phyloP scores from a whole-genome alignment of 2,888 invertebrate genomes.

The Drosophila mayaguana region DNA sequence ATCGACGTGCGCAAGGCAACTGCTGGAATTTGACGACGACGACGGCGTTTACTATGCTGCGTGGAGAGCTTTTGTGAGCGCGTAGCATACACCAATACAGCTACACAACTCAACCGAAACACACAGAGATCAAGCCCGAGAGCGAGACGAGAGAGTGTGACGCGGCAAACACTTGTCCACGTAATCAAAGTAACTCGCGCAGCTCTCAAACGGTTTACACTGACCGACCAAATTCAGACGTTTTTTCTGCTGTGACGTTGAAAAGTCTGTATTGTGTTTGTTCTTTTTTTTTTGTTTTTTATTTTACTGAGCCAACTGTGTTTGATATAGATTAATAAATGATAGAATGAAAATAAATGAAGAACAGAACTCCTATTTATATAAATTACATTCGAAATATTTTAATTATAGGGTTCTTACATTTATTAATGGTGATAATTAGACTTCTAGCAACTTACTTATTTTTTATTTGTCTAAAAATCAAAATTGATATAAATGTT shows the following conservation, averaged over 20 bases:
- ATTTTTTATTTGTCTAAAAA: not conserved
- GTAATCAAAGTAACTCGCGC: slow-evolving; percentile 64
- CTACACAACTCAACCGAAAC: slow-evolving; percentile 1
- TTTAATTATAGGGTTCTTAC: too few relatives aligned
- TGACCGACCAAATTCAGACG: not conserved
- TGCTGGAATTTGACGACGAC: slow-evolving; percentile 46
- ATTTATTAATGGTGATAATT: too few relatives aligned
- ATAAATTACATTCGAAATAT: too few relatives aligned
- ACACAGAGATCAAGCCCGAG: slow-evolving; percentile 1
- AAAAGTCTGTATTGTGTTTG: not conserved
- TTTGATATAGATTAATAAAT: not conserved
- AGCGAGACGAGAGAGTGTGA: slow-evolving; percentile 13
- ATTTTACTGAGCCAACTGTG: too few relatives aligned
- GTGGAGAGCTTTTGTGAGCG: slow-evolving; percentile 14
- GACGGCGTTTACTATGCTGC: slow-evolving; percentile 42
- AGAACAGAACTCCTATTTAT: too few relatives aligned
- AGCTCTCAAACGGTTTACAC: slow-evolving; percentile 42
- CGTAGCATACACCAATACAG: slow-evolving; percentile 17
- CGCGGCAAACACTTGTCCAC: slow-evolving; percentile 65
- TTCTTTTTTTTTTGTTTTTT: not conserved
- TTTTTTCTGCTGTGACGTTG: not conserved
- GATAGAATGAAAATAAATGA: not conserved
- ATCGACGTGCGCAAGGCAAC: slow-evolving; percentile 70
- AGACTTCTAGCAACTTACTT: slow-evolving; percentile 22
- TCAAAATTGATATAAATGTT: not conserved